These are phyloP conservation scores for Numenius arquata DNA, from an alignment of 2,113 vertebrate genomes.

Conservation along the genomic window DNA sequence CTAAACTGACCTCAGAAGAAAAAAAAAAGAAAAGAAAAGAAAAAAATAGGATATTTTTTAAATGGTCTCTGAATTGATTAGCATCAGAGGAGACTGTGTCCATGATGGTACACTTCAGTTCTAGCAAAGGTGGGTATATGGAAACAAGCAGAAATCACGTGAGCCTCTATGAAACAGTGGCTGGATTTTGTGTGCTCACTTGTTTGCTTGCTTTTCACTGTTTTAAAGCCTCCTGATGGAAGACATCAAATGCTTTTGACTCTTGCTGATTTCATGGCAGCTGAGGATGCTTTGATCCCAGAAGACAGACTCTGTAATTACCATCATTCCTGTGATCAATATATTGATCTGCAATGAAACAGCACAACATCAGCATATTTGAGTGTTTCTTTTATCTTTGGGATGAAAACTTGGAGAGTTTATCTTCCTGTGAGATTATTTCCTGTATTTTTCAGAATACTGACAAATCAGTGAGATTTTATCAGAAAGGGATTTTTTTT, in stretches of 20 bases:
- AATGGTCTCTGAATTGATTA: not conserved
- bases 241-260: not conserved
- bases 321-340: not conserved
- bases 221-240: not conserved
- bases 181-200: not conserved
- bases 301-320: not conserved
- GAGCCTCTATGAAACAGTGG: not conserved
- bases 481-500: not conserved
- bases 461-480: not conserved
- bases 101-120: not conserved
- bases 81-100: not conserved
- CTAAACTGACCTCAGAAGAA: not conserved
- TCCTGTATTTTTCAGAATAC: not conserved
- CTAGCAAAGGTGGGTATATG: not conserved
- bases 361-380: not conserved
- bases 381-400: not conserved
- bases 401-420: not conserved
- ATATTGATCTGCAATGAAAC: constrained; percentile 19
- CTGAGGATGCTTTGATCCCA: not conserved
- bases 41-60: not conserved
- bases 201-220: not conserved
- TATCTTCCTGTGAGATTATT: not conserved
- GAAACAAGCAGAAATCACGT: not conserved
- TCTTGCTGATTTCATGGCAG: not conserved
- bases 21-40: not conserved